Evolutionary conservation across 2,888 invertebrate species (phyloP).

Genomic region (Morpho achilles): DNA sequence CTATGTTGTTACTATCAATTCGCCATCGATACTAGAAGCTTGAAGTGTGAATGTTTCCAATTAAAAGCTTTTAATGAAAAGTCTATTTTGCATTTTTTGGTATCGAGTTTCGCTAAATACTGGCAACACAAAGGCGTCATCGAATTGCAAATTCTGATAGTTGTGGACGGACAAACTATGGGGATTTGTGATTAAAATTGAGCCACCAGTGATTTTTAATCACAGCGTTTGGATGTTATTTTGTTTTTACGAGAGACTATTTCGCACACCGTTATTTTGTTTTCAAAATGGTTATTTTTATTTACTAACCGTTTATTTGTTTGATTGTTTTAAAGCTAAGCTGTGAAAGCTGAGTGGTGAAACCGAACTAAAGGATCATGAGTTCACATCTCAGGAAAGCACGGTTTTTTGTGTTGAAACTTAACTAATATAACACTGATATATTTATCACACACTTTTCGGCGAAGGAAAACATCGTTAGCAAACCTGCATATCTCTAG

Average conservation of each 20-base stretch:
- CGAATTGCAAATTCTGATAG: conserved; percentile 18
- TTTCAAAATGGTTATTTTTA: too few species aligned
- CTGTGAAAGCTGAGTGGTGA: not conserved
- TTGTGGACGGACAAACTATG: not conserved
- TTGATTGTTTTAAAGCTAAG: not conserved
- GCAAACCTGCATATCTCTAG: too few species aligned
- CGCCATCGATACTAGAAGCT: not conserved
- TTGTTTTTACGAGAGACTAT: not conserved
- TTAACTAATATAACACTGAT: too few species aligned
- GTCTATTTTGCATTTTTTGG: conserved; percentile 19
- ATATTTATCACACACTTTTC: too few species aligned
- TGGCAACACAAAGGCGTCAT: conserved; percentile 8
- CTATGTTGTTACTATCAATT: conserved; percentile 4
- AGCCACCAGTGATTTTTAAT: not conserved
- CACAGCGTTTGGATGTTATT: not conserved
- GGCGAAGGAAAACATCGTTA: too few species aligned
- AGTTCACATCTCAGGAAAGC: too few species aligned
- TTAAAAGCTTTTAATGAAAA: conserved; percentile 19
- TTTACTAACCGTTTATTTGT: too few species aligned
- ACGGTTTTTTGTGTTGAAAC: not conserved
- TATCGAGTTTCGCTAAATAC: conserved; percentile 11
- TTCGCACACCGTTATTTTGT: not conserved
- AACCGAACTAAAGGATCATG: too few species aligned
- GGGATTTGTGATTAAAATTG: not conserved
- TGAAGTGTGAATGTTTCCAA: conserved; percentile 8